Evolutionary conservation across 2,888 invertebrate species (phyloP).

Genomic region (Marronus borbonicus): DNA sequence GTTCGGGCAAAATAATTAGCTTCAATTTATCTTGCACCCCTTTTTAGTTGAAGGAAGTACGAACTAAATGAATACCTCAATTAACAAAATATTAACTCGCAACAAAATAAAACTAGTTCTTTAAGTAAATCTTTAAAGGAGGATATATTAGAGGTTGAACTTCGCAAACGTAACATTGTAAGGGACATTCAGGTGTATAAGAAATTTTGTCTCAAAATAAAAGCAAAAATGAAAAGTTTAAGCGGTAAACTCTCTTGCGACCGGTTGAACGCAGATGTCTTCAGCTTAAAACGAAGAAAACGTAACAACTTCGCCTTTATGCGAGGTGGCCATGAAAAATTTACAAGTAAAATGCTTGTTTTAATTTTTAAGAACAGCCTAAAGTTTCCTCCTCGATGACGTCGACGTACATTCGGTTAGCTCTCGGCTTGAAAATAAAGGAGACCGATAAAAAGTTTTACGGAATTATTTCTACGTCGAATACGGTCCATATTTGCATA

Average conservation of each 20-base stretch:
- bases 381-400: slow-evolving; percentile 17
- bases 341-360: slow-evolving; percentile 22
- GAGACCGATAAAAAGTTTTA: slow-evolving; percentile 4
- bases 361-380: slow-evolving; percentile 33
- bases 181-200: background rate
- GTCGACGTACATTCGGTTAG: slow-evolving; percentile 4
- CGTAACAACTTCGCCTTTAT: background rate
- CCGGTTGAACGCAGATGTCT: background rate
- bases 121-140: too few relatives aligned
- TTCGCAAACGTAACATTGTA: background rate
- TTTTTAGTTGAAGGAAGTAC: too few relatives aligned
- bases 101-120: too few relatives aligned
- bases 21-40: too few relatives aligned
- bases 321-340: slow-evolving; percentile 23
- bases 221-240: slow-evolving; percentile 4
- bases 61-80: too few relatives aligned
- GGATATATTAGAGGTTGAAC: background rate
- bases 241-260: background rate
- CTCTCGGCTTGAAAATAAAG: slow-evolving; percentile 16
- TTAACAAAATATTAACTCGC: too few relatives aligned
- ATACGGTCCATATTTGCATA: background rate
- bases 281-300: background rate
- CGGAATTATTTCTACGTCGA: slow-evolving; percentile 3
- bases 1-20: too few relatives aligned
- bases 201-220: background rate